A percentile compares a stretch with the other conserved stretches of the same genome.
phyloP scores from a whole-genome alignment of 2,797 vertebrate genomes.

The Lemur catta region DNA sequence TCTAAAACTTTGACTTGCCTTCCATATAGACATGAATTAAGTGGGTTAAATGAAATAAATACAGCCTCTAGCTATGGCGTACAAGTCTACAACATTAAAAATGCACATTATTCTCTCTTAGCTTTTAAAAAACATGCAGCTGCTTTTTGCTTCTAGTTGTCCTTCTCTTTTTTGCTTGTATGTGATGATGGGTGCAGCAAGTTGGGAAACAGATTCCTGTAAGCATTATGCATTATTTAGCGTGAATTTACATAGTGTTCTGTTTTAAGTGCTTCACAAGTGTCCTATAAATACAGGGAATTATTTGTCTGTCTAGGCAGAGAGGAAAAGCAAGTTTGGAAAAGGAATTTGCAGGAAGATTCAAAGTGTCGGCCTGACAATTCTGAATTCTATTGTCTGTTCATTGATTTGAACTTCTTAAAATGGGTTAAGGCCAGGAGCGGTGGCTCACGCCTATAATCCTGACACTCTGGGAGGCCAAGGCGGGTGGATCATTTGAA shows the following conservation, averaged over 20 bases:
- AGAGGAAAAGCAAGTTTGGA: slow-evolving; percentile 48
- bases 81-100: slow-evolving; percentile 18
- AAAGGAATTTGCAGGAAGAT: slow-evolving; percentile 46
- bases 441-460: no score
- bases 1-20: slow-evolving; percentile 1
- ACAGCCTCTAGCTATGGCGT: not conserved
- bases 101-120: slow-evolving; percentile 29
- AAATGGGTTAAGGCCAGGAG: no score
- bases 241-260: slow-evolving; percentile 74
- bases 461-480: no score
- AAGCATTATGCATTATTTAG: slow-evolving; percentile 78
- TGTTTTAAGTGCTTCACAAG: slow-evolving; percentile 71
- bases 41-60: slow-evolving; percentile 51
- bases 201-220: slow-evolving; percentile 67
- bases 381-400: slow-evolving; percentile 20
- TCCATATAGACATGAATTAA: slow-evolving; percentile 28
- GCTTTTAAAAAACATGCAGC: slow-evolving; percentile 37
- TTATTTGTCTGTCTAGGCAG: slow-evolving; percentile 54
- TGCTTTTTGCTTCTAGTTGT: slow-evolving; percentile 34
- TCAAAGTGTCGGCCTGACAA: not conserved
- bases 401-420: not conserved
- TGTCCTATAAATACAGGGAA: slow-evolving; percentile 70
- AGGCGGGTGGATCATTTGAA: no score
- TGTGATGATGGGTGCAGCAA: slow-evolving; percentile 53
- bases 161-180: slow-evolving; percentile 30